Conservation (phyloP, 2,888 invertebrate species). For the Drosophila pegasa region DNA sequence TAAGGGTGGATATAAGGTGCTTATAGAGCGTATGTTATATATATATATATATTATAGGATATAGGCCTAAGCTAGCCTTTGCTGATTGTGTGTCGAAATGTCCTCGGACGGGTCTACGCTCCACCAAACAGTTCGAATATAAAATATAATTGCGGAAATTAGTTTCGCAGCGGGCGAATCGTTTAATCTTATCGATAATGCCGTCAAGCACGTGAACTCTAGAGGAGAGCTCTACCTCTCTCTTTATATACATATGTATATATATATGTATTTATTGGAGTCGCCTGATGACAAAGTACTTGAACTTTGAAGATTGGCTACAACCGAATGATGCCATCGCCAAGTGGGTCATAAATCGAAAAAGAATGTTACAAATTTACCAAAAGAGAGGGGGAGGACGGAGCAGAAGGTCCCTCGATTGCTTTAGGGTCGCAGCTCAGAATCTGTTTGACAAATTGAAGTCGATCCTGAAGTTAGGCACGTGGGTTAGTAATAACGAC, state of each 20-base stretch:
- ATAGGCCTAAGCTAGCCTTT: not conserved
- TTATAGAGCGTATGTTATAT: not conserved
- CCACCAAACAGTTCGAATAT: conserved; percentile 30
- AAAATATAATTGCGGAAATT: conserved; percentile 54
- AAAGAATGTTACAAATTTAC: not conserved
- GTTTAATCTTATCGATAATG: conserved; percentile 51
- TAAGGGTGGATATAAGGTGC: too few relatives aligned
- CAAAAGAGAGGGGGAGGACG: not conserved
- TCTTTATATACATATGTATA: not conserved
- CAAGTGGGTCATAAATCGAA: conserved; percentile 7
- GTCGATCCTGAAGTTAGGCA: not conserved
- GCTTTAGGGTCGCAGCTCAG: not conserved
- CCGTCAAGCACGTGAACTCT: conserved; percentile 44
- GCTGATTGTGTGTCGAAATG: conserved; percentile 16
- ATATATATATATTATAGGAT: conserved; percentile 3
- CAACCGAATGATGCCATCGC: conserved; percentile 9
- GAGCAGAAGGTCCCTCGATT: not conserved
- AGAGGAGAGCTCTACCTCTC: not conserved
- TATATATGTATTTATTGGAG: not conserved
- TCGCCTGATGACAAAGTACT: conserved; percentile 12
- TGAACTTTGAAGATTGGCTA: not conserved
- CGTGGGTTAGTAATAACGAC: not conserved
- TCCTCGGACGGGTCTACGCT: conserved; percentile 45
- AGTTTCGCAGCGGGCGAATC: conserved; percentile 32
- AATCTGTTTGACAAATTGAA: not conserved